Conservation (phyloP, 2,113 vertebrate genomes). For the Coryphaenoides rupestris region DNA sequence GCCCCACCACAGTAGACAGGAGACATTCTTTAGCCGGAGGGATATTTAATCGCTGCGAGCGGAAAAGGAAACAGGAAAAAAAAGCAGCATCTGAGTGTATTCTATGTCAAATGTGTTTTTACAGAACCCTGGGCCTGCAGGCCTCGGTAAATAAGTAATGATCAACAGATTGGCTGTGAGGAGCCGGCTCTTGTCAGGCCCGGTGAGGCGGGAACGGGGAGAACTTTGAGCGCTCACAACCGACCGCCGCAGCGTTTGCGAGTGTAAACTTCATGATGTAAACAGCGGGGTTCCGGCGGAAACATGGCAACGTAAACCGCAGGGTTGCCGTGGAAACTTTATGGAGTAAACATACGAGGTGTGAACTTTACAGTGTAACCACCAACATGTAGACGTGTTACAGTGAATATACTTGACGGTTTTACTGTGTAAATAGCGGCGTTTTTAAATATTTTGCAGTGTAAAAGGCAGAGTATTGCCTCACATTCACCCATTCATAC, state of each 20-base stretch:
- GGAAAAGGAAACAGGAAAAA: constrained; percentile 66
- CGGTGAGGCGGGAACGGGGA: constrained; percentile 83
- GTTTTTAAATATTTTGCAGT: no score
- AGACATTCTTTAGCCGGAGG: constrained; percentile 90
- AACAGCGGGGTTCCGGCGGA: no score
- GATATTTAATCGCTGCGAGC: constrained; percentile 83
- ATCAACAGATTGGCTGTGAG: constrained; percentile 98
- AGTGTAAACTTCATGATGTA: no score
- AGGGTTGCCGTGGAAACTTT: no score
- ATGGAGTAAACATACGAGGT: no score
- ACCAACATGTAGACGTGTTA: no score
- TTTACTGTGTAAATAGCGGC: no score
- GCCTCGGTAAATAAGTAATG: constrained; percentile 99
- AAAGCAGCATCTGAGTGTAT: constrained; percentile 77
- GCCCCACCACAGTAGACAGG: constrained; percentile 85
- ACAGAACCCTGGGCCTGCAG: constrained; percentile 89
- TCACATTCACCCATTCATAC: no score
- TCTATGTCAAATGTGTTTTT: constrained; percentile 92
- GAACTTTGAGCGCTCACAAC: not conserved
- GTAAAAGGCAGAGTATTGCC: no score
- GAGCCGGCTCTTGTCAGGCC: constrained; percentile 94
- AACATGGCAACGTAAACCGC: no score
- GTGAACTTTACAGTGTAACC: no score
- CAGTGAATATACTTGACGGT: no score
- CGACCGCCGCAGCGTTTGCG: not conserved